Evolutionary conservation across 2,113 vertebrate species (phyloP), one percentile per base, ranked within the genome.

Genomic region (Melanotaenia duboulayi): DNA sequence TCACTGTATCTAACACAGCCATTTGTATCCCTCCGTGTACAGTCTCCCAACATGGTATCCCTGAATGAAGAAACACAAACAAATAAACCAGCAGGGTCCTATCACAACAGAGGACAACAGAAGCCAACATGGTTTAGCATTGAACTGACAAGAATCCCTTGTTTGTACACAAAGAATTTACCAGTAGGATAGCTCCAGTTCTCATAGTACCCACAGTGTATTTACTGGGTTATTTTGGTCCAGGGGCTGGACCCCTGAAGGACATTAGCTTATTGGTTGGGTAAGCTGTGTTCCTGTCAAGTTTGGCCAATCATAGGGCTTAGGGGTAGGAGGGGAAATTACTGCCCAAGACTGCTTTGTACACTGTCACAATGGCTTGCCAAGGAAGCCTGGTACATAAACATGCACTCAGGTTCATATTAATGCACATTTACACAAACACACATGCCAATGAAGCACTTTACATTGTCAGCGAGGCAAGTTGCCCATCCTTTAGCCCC

Each of bases 151-250:
- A 86, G 78, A 84, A 82, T 76, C 75, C 89, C 87, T 90, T 91
- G 89, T 92, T 91, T 91, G 82, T 88, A 92, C 77, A 90, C 85
- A 91, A 84, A 92, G 85, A 83, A 71, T 79, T 84, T 59, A 89
- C 48, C 85, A 87, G 81, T 76, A 78, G 77, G 63, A 40, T 77
- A 60, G 76, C 78, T 75, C 80, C 76, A 84, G 74, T 85, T 87
- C 87, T 89, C 87, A 88, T 89, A 83, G 85, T 81, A 84, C 37
- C 76, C 20, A 84, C 83, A 86, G 82, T 90, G 87, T 90, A 90
- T 92, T 90, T 90, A 88, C 90, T 84, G 85, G 82, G 86, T 76
- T 92, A 92, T 93, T 90, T 91, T 87, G 65, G 90, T 88, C 83
- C 65, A 49, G 75, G 85, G 90, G 85, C 80, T 78, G 84, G 78